Base-by-base conservation (phyloP, 2,888 invertebrate species). In the Elmis aenea region DNA sequence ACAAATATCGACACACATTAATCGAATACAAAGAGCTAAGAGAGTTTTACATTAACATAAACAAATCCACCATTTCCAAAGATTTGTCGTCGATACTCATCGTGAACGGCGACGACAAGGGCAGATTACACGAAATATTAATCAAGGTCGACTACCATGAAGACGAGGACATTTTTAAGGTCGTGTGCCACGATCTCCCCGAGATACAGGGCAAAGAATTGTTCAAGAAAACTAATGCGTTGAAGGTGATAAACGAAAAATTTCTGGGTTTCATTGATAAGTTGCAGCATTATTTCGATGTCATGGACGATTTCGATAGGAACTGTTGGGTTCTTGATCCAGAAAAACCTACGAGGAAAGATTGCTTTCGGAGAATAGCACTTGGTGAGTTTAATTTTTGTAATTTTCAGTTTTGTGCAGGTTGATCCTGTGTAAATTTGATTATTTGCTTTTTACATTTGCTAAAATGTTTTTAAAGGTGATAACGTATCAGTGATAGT, bases 261-360 rank as follows among this genome's bases (percentile, higher is more conserved):
- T 65, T 61, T 43, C 24, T 57, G 6, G 42, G 30, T 1, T 30
- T 50, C 6, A 40, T 69, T 5, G 58, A 62, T 10, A 37, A 35
- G 3, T 43, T 68, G 26, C 66, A 68, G 33, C 49, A 50, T 3
- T 66, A 64, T 49, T 70, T 71, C 52, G 53, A 67, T 45, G 41
- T 61, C 8, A 62, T 71, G 63, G 68, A 68, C 26, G 55, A 54
- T 10, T 46, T 72, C 11, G 71, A 71, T 57, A 33, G 13, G 10
- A 52, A 49, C 31, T 63, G 64, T 47, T 62, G 61, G 50, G 59
- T 71, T 28, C 47, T 72, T 25, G 71, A 72, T 52, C 71, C 71
- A 4, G 56, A 59, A 31, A 49, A 52, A 8, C 65, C 66, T 3
- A 61, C 52, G 2, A 52, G 54, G 33, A 57, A 55, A 24, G 64